Base-by-base conservation (phyloP, 1,140 invertebrate genomes). In the Yoshiicerus persimilis region DNA sequence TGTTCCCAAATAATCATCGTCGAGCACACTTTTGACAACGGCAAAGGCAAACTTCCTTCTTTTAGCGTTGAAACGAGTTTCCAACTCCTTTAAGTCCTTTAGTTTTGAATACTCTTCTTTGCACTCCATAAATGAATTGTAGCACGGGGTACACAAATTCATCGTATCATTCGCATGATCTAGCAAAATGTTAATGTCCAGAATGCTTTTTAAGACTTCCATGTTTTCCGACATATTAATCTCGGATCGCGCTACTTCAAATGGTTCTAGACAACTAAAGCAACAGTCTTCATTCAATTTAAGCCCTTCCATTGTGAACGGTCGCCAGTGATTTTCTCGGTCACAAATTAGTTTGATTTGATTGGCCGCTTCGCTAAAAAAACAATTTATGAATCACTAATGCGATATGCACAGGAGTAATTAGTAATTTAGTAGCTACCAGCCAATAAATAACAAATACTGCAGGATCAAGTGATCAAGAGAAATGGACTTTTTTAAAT, bases 1-100 rank as follows among this genome's bases (percentile, higher is more conserved):
- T 4, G 75, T 88, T 34, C 62, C 77, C 13, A 87, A 20, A 34
- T 86, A 86, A 9, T 86, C 66, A 41, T 86, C 86, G 16, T 86
- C 47, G 4, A 62, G 5, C 9, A 86, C 25, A 66, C 88, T 88
- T 8, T 87, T 34, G 3, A 87, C 85, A 10, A 88, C 36, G 11
- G 25, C 84, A 32, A 64, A 86, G 20, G 85, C 84, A 47, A 83
- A 83, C 13, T 86, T 41, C 47, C 38, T 34, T 16, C 47, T 8
- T 10, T 64, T 41, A 0, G 66, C 10, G 34, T 84, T 56, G 47
- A 86, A 86, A 16, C 23, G 27, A 6, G 25, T 30, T 25, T 88
- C 88, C 5, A 83, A 2, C 10, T 41, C 66, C 47, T n/a, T n/a
- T n/a, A n/a, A n/a, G n/a, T n/a, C n/a, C n/a, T 30, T 38, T 2